These are phyloP conservation scores for Rhogogaster chlorosoma DNA, from an alignment of 2,888 invertebrate genomes.

Conservation along the genomic window DNA sequence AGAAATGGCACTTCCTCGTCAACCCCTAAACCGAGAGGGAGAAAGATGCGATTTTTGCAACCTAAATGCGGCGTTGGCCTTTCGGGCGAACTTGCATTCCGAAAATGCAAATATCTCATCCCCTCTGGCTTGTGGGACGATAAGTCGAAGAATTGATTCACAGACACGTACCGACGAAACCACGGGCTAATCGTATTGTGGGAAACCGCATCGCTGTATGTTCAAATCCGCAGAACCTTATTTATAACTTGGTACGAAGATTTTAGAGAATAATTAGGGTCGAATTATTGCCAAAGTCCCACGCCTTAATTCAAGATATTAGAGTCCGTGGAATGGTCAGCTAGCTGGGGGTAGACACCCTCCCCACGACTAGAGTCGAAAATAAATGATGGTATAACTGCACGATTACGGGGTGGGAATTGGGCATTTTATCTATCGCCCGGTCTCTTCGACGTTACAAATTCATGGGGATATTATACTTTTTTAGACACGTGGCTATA, in stretches of 20 bases:
- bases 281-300: not conserved
- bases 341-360: not conserved
- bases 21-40: not conserved
- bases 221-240: not conserved
- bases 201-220: constrained; percentile 64
- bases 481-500: constrained; percentile 34
- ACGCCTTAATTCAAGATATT: constrained; percentile 12
- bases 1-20: not conserved
- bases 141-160: constrained; percentile 66
- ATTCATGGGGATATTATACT: constrained; percentile 41
- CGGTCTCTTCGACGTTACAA: constrained; percentile 4
- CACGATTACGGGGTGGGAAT: constrained; percentile 32
- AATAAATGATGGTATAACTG: constrained; percentile 13
- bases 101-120: not conserved
- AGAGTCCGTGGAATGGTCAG: not conserved
- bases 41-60: not conserved
- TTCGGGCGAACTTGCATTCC: not conserved
- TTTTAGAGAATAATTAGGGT: not conserved
- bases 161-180: constrained; percentile 65
- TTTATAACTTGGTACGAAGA: not conserved
- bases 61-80: not conserved
- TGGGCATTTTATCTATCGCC: not conserved
- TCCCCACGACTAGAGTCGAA: not conserved
- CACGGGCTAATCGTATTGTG: constrained; percentile 62
- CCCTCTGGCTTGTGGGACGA: not conserved